Conservation (phyloP, 2,797 vertebrate genomes). For the Darevskia nairensis region DNA sequence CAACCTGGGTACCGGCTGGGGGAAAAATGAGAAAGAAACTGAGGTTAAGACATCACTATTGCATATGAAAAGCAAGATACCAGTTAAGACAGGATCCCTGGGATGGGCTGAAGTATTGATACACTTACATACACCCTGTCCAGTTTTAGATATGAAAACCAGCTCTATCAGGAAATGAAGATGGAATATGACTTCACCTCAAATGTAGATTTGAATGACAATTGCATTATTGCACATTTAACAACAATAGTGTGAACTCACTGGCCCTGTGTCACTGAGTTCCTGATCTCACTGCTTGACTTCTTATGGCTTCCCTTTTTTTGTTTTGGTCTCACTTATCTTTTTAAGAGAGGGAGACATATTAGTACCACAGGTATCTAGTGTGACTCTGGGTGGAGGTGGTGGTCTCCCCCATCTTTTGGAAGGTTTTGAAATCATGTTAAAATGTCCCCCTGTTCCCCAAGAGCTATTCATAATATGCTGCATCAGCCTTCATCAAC, state of each 20-base stretch:
- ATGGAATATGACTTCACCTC: neutral
- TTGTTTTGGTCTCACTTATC: neutral
- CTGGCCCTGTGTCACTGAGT: neutral
- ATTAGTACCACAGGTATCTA: neutral
- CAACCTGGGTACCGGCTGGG: conserved; percentile 87
- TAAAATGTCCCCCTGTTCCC: neutral
- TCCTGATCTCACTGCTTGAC: neutral
- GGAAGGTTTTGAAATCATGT: neutral
- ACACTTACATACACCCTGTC: neutral
- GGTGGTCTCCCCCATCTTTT: neutral
- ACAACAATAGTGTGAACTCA: neutral
- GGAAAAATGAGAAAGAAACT: neutral
- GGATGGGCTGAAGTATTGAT: neutral
- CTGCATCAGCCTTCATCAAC: too few species aligned
- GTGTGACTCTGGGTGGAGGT: neutral
- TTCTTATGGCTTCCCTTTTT: neutral
- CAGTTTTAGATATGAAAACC: neutral
- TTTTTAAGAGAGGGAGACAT: neutral
- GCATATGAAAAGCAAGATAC: neutral
- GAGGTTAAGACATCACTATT: neutral
- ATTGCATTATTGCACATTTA: neutral
- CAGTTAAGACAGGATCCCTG: neutral
- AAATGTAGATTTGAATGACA: neutral
- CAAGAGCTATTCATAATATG: neutral
- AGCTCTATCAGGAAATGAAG: neutral